Conservation (phyloP, 2,797 vertebrate genomes). For the Apodemus agrarius region DNA sequence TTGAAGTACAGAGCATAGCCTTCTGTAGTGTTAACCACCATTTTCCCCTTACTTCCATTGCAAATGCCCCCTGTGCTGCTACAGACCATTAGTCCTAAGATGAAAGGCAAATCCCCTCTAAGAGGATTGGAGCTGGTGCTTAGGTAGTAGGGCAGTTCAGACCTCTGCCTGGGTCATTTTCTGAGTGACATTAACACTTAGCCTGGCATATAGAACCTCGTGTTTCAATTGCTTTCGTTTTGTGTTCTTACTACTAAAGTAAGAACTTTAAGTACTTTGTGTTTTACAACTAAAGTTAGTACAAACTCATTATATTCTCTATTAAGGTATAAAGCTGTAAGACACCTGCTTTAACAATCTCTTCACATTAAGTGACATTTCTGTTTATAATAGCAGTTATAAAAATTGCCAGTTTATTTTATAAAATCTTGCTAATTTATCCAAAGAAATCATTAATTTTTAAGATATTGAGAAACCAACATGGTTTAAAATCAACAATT, state of each 20-base stretch:
- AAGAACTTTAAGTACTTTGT: too few species aligned
- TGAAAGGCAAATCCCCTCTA: not conserved
- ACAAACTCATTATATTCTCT: slow-evolving; percentile 26
- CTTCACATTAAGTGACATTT: slow-evolving; percentile 49
- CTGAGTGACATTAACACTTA: not conserved
- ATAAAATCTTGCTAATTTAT: too few species aligned
- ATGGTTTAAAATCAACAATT: slow-evolving; percentile 49
- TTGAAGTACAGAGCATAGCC: not conserved
- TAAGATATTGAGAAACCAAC: slow-evolving; percentile 34
- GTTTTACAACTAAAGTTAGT: slow-evolving; percentile 46
- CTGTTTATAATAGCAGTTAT: not conserved
- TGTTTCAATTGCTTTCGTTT: not conserved
- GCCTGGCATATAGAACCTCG: not conserved
- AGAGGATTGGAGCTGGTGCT: not conserved
- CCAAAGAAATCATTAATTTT: not conserved
- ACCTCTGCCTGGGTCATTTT: not conserved
- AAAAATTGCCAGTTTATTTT: too few species aligned
- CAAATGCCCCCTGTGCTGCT: not conserved
- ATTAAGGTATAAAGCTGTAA: slow-evolving; percentile 63
- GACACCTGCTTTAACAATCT: slow-evolving; percentile 70
- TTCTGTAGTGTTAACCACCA: not conserved
- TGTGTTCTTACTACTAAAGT: too few species aligned
- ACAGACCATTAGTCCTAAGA: not conserved
- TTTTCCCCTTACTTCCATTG: not conserved
- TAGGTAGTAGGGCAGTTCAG: not conserved